Conservation (phyloP, 2,888 invertebrate genomes). For the Barypeithes pellucidus region DNA sequence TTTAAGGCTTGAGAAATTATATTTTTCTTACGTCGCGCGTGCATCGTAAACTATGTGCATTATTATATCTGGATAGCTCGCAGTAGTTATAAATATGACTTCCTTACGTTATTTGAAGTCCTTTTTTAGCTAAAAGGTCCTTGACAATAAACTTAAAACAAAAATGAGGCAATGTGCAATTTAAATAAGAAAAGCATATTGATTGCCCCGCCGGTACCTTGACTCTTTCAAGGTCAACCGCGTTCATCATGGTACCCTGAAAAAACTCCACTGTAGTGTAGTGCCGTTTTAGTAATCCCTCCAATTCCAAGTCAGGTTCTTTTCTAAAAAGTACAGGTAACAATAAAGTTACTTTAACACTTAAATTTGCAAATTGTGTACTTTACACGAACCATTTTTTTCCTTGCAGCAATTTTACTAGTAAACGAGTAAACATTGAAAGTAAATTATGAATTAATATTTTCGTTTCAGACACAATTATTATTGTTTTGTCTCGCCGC, state of each 20-base stretch:
- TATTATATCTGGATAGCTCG: too few relatives aligned
- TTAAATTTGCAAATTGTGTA: not conserved
- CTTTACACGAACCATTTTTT: slow-evolving; percentile 15
- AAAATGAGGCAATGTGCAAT: slow-evolving; percentile 39
- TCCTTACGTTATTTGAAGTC: not conserved
- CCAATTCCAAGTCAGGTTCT: slow-evolving; percentile 99
- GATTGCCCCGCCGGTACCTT: slow-evolving; percentile 81
- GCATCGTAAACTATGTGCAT: too few relatives aligned
- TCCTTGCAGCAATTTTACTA: slow-evolving; percentile 13
- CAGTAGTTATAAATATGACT: too few relatives aligned
- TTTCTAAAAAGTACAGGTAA: slow-evolving; percentile 81
- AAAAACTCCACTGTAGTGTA: slow-evolving; percentile 99
- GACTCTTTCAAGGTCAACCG: slow-evolving; percentile 99
- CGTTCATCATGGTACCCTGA: slow-evolving; percentile 99
- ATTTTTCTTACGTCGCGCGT: too few relatives aligned
- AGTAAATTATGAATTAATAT: too few relatives aligned
- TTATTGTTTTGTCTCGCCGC: too few relatives aligned
- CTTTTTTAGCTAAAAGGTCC: not conserved
- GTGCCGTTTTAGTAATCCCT: slow-evolving; percentile 99
- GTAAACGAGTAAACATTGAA: too few relatives aligned
- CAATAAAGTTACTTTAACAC: slow-evolving; percentile 11
- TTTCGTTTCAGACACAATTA: too few relatives aligned
- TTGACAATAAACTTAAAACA: slow-evolving; percentile 43
- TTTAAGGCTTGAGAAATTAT: too few relatives aligned
- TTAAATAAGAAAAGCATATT: slow-evolving; percentile 30